Conservation (phyloP, 1,140 invertebrate genomes). For the Musca vetustissima region DNA sequence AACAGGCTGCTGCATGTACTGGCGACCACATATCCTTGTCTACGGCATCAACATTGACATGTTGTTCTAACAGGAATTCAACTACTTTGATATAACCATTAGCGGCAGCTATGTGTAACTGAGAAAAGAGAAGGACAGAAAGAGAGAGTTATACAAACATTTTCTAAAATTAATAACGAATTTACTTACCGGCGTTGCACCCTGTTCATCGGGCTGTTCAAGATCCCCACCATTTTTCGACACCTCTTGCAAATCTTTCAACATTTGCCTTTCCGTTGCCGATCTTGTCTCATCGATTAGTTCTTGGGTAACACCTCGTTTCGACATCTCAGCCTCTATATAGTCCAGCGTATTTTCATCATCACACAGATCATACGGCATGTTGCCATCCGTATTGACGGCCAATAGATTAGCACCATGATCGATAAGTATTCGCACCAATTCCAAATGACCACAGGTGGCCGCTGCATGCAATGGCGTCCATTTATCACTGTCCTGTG, state of each 20-base stretch:
- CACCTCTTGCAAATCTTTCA: constrained; percentile 79
- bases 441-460: constrained; percentile 93
- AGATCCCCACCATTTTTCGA: constrained; percentile 74
- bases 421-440: constrained; percentile 77
- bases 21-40: constrained; percentile 97
- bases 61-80: constrained; percentile 91
- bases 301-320: constrained; percentile 85
- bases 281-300: constrained; percentile 94
- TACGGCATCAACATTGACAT: constrained; percentile 85
- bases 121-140: constrained; percentile 42
- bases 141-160: background rate
- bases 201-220: constrained; percentile 83
- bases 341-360: constrained; percentile 95
- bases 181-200: constrained; percentile 85
- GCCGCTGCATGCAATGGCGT: constrained; percentile 97
- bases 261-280: constrained; percentile 88
- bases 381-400: constrained; percentile 98
- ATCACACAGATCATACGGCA: constrained; percentile 99
- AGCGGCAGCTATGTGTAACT: constrained; percentile 95
- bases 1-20: constrained; percentile 94
- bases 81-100: constrained; percentile 96
- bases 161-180: too few relatives aligned
- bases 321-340: constrained; percentile 98
- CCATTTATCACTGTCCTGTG: constrained; percentile 98
- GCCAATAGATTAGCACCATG: constrained; percentile 95